Evolutionary conservation across 2,888 invertebrate species (phyloP), one percentile per base, ranked within the genome.

Genomic region (Zhengitettix transpicula): DNA sequence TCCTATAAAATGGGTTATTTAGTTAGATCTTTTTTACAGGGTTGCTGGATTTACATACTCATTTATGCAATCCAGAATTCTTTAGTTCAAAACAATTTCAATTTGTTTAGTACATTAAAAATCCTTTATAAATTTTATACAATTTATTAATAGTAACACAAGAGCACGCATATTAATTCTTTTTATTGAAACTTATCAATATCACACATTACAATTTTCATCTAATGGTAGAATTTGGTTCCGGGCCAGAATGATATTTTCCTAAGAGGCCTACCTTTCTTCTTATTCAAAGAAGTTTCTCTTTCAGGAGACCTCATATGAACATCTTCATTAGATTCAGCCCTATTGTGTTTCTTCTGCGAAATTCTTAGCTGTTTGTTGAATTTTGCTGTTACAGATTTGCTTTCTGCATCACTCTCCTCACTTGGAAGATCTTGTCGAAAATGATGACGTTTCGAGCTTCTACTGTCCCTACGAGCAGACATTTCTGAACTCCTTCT

Each of bases 171-270:
- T 28, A 28, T 28, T 28, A 28, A 28, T 28, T 28, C 28, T 28
- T 28, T 28, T 28, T 28, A 28, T 28, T 28, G 28, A 7, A 28
- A 28, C 2, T 28, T 2, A 28, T 28, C 28, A 28, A 28, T 28
- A 28, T 28, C 28, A 28, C 28, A 28, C 7, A 28, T 28, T 28
- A 28, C 28, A 28, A 28, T 28, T 28, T 28, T 28, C 28, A 28
- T 28, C 53, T 60, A 56, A 17, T 57, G 57, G 42, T 58, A 60
- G 68, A 78, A 76, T 75, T 84, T 84, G 66, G 84, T 84, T 68
- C 83, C 84, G 67, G 83, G 83, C 76, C 83, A 83, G 79, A 85
- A 85, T 68, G 84, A 81, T 71, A 85, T 85, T 74, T 82, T 83
- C 77, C 82, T 80, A 71, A 76, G 77, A 73, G 78, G 78, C 84